A percentile compares a stretch with the other conserved stretches of the same genome.
Conservation (phyloP, 2,888 invertebrate genomes). For the Nephrotoma guestfalica region DNA sequence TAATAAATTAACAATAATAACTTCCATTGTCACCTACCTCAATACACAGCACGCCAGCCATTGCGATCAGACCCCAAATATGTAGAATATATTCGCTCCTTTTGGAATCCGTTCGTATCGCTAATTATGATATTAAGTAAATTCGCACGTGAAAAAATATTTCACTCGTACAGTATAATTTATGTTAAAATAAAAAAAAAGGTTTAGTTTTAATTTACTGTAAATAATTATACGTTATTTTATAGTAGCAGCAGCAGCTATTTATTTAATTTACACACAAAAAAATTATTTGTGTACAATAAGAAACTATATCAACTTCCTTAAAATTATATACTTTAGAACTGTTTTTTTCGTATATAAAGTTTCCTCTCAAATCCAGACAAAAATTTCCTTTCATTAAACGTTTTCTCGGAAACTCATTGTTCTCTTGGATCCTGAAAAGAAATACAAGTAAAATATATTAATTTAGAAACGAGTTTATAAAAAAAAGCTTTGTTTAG, state of each 20-base stretch:
- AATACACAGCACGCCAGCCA: constrained; percentile 17
- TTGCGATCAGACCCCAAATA: constrained; percentile 17
- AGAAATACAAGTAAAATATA: background rate
- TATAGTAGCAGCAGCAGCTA: background rate
- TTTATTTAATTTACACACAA: background rate
- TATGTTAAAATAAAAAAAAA: background rate
- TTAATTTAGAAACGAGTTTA: background rate
- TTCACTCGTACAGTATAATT: background rate
- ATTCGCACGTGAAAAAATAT: background rate
- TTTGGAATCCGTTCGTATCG: background rate
- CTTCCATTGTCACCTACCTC: constrained; percentile 14
- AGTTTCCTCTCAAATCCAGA: background rate
- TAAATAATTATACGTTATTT: background rate
- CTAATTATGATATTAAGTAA: background rate
- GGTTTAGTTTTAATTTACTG: background rate
- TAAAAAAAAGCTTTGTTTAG: background rate
- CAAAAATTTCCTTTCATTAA: background rate
- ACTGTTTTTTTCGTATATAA: background rate
- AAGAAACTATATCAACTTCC: background rate
- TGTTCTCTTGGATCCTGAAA: background rate
- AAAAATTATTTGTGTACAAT: background rate
- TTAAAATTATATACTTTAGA: background rate
- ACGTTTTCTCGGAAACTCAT: background rate
- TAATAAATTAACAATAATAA: background rate
- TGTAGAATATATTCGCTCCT: background rate